phyloP scores from a whole-genome alignment of 2,797 vertebrate genomes.

The Gadopsis marmoratus region DNA sequence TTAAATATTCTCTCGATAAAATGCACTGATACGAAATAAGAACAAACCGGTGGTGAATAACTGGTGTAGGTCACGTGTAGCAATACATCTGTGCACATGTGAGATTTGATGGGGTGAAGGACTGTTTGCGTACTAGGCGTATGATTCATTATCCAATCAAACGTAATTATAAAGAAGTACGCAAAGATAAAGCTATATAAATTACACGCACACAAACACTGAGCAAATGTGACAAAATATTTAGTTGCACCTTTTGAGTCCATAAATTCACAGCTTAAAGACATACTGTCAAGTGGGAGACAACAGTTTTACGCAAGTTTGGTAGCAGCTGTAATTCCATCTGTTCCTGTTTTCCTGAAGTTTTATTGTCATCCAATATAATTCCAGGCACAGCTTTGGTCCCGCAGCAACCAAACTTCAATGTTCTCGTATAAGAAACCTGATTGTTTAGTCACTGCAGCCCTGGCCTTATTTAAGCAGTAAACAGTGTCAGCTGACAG shows the following conservation, averaged over 20 bases:
- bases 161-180: neutral
- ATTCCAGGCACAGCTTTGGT: neutral
- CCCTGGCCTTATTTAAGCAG: slow-evolving; percentile 25
- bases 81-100: neutral
- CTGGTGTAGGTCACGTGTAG: neutral
- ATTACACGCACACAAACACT: neutral
- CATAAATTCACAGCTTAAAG: neutral
- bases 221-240: neutral
- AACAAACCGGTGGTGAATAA: neutral
- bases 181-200: neutral
- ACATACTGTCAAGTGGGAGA: neutral
- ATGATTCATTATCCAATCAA: neutral
- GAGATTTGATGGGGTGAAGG: neutral
- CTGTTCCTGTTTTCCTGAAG: neutral
- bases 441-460: slow-evolving; percentile 34
- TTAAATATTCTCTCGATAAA: neutral
- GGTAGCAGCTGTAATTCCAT: neutral
- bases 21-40: neutral
- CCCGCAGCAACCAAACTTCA: neutral
- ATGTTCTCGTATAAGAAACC: slow-evolving; percentile 9
- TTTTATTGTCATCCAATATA: neutral
- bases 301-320: neutral
- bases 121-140: neutral
- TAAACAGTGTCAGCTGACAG: slow-evolving; percentile 20
- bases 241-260: neutral